Evolutionary conservation across 2,797 vertebrate genomes (phyloP).

Genomic region (Sebastes steindachneri): DNA sequence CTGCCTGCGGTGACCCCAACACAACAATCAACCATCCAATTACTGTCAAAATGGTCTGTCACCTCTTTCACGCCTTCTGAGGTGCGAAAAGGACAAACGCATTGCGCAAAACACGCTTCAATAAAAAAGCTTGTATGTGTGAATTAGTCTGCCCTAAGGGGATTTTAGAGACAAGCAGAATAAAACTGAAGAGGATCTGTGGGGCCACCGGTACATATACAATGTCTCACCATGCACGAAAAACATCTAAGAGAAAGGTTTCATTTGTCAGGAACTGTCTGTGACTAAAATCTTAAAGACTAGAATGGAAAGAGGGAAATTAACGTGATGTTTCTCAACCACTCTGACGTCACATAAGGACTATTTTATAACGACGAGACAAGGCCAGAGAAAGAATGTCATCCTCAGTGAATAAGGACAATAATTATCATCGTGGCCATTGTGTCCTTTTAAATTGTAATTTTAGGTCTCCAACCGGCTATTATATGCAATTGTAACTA

Average conservation of each 20-base stretch:
- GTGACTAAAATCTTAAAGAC: neutral
- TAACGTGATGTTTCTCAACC: neutral
- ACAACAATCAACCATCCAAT: slow-evolving; percentile 59
- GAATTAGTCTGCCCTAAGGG: neutral
- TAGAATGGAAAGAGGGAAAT: neutral
- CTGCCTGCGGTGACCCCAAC: slow-evolving; percentile 17
- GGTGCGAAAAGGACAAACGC: slow-evolving; percentile 54
- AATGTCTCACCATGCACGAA: neutral
- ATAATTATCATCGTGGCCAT: neutral
- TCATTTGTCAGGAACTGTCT: neutral
- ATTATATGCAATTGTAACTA: neutral
- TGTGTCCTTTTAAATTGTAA: neutral
- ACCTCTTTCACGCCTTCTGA: slow-evolving; percentile 39
- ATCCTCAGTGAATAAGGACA: neutral
- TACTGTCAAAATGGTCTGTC: slow-evolving; percentile 67
- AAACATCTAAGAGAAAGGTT: neutral
- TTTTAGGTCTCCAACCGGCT: neutral
- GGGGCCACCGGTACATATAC: neutral
- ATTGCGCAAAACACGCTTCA: slow-evolving; percentile 3
- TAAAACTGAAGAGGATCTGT: neutral
- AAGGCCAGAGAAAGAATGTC: neutral
- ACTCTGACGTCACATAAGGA: neutral
- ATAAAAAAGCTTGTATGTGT: slow-evolving; percentile 10
- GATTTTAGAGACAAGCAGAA: neutral
- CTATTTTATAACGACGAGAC: neutral